Percentiles rank a stretch among this genome's conserved stretches.
Conservation (phyloP, 2,113 vertebrate genomes). For the Gallinago paraguaiae region DNA sequence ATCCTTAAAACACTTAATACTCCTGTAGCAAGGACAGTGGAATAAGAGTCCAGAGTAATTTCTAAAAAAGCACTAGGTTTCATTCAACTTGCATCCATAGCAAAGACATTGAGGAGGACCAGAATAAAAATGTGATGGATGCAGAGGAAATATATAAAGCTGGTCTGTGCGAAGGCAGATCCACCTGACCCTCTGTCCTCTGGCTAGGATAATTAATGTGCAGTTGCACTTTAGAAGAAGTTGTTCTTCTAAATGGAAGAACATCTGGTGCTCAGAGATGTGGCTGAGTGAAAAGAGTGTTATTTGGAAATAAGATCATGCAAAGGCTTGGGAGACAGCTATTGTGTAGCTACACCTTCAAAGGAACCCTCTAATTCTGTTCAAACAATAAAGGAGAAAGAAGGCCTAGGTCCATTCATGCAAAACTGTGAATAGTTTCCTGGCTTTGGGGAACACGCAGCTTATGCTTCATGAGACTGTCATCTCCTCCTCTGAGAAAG, state of each 20-base stretch:
- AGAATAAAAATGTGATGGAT: not conserved
- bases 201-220: not conserved
- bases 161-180: not conserved
- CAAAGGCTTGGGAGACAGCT: not conserved
- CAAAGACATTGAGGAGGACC: not conserved
- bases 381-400: not conserved
- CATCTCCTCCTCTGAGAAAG: not conserved
- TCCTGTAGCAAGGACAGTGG: not conserved
- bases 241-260: not conserved
- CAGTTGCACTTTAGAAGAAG: too few species aligned
- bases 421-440: not conserved
- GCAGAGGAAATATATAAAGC: not conserved
- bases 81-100: not conserved
- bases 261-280: not conserved
- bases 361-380: not conserved
- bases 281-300: not conserved
- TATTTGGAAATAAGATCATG: not conserved
- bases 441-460: conserved; percentile 5
- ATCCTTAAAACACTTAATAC: not conserved
- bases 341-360: not conserved
- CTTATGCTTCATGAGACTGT: conserved; percentile 14
- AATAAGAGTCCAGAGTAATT: not conserved
- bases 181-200: not conserved
- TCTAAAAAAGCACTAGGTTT: not conserved
- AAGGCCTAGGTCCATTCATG: not conserved